These are phyloP conservation scores for Upupa epops DNA, from an alignment of 2,113 vertebrate species.

Conservation along the genomic window DNA sequence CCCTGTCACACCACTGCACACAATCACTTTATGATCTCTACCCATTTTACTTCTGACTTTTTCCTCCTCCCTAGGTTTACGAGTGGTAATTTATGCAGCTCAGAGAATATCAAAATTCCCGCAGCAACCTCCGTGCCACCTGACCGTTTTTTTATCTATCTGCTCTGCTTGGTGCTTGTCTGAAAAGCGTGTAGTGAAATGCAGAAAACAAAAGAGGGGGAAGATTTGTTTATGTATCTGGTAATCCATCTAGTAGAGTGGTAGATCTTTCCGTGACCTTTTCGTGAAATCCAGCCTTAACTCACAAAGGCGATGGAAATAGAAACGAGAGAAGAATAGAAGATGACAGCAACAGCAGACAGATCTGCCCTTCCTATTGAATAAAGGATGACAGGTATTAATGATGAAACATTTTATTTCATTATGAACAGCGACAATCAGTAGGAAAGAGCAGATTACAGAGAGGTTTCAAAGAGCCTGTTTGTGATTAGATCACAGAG, in stretches of 20 bases:
- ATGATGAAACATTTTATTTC: slow-evolving; percentile 50
- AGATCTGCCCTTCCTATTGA: slow-evolving; percentile 33
- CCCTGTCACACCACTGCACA: not conserved
- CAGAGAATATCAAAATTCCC: not conserved
- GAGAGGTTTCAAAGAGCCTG: slow-evolving; percentile 22
- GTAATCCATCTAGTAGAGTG: not conserved
- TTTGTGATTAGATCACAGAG: slow-evolving; percentile 44
- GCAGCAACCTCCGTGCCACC: not conserved
- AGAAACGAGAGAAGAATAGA: not conserved
- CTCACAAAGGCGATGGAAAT: not conserved
- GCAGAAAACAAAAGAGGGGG: not conserved
- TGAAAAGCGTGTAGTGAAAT: not conserved
- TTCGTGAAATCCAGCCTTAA: slow-evolving; percentile 1
- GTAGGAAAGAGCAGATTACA: slow-evolving; percentile 33
- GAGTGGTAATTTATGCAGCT: not conserved
- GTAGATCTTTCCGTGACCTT: slow-evolving; percentile 10
- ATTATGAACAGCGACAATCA: not conserved
- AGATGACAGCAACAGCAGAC: slow-evolving; percentile 28
- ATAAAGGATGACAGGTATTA: slow-evolving; percentile 45
- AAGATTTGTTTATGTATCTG: slow-evolving; percentile 7
- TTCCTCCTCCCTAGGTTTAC: not conserved
- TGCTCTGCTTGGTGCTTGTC: not conserved
- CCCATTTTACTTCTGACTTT: not conserved
- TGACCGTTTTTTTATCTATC: not conserved
- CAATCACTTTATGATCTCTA: not conserved